Conservation (phyloP, 1,140 invertebrate genomes). For the Aleiodes sp. region DNA sequence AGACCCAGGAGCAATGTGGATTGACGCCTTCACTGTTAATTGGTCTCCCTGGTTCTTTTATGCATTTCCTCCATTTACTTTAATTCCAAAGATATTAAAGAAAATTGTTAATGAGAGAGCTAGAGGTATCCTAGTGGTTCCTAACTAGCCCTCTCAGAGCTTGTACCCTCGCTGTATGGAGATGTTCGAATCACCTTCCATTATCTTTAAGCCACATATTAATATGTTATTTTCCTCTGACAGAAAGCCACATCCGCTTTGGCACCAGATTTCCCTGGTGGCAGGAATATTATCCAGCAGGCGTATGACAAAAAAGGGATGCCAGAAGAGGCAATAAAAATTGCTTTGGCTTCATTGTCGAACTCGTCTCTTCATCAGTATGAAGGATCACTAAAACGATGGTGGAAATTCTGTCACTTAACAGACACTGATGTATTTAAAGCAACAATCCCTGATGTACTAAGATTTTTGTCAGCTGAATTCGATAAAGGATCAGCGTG, state of each 20-base stretch:
- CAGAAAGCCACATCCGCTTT: constrained; percentile 19
- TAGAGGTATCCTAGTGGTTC: constrained; percentile 42
- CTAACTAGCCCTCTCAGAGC: constrained; percentile 48
- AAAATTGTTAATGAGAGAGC: constrained; percentile 44
- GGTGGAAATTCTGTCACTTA: constrained; percentile 30
- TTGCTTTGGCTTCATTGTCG: constrained; percentile 13
- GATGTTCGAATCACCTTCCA: constrained; percentile 15
- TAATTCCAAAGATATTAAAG: constrained; percentile 39
- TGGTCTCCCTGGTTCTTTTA: constrained; percentile 40
- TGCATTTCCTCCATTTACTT: constrained; percentile 43
- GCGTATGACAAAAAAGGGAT: neutral
- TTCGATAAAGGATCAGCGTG: constrained; percentile 38
- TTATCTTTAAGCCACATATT: constrained; percentile 15
- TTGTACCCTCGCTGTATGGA: constrained; percentile 39
- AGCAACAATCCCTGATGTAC: constrained; percentile 10
- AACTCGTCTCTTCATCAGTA: constrained; percentile 14
- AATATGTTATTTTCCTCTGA: constrained; percentile 13
- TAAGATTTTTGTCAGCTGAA: constrained; percentile 33
- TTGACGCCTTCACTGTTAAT: constrained; percentile 45
- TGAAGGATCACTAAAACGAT: constrained; percentile 18
- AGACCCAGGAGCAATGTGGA: constrained; percentile 36
- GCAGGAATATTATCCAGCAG: constrained; percentile 21
- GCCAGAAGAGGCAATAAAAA: neutral
- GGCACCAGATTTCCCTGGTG: constrained; percentile 31
- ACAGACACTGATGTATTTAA: constrained; percentile 17